Conservation (phyloP, 2,797 vertebrate species). For the Dryobates pubescens region DNA sequence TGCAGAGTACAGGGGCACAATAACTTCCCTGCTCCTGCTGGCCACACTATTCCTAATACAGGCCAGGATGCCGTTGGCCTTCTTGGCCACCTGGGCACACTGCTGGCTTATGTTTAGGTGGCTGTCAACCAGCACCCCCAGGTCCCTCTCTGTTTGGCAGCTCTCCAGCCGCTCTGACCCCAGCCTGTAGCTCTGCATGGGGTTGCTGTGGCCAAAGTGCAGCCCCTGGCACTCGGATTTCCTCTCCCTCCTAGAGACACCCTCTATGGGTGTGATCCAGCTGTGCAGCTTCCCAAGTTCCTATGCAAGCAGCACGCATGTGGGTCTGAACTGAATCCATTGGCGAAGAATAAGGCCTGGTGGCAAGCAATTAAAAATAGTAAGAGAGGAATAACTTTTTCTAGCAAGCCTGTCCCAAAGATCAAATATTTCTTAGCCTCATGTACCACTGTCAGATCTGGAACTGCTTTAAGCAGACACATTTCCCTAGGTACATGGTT, state of each 20-base stretch:
- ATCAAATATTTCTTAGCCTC: not conserved
- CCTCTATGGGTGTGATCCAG: not conserved
- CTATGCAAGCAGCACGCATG: accelerated
- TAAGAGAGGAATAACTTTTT: not conserved
- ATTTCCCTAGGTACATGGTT: not conserved
- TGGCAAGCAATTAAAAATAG: not conserved
- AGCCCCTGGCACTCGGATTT: too few species aligned
- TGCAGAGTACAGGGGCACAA: too few species aligned
- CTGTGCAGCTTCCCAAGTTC: not conserved
- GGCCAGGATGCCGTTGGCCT: too few species aligned
- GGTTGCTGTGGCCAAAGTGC: too few species aligned
- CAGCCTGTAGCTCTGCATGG: too few species aligned
- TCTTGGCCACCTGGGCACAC: too few species aligned
- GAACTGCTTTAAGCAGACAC: not conserved
- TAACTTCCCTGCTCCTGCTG: too few species aligned
- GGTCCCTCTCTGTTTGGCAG: too few species aligned
- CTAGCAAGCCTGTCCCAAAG: not conserved
- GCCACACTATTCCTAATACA: too few species aligned
- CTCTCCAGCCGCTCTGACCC: too few species aligned
- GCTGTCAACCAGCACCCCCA: too few species aligned
- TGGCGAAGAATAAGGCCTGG: not conserved
- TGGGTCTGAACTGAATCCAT: not conserved
- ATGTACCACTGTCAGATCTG: not conserved
- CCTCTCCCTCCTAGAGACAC: not conserved
- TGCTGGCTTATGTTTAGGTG: too few species aligned